Evolutionary conservation across 2,888 invertebrate species (phyloP).

Genomic region (Melipona bicolor): DNA sequence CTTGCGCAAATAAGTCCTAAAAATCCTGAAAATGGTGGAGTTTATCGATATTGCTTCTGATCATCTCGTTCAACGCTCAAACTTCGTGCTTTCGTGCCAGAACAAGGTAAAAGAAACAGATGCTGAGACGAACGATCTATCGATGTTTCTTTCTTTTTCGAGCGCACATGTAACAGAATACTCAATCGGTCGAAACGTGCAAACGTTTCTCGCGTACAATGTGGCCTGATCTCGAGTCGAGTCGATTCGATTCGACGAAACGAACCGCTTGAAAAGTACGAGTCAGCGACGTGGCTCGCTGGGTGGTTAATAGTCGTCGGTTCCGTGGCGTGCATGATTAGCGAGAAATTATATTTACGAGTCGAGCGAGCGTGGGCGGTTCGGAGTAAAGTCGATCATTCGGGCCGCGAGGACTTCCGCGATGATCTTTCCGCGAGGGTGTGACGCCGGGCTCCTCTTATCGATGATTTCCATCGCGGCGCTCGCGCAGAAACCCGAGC

Average conservation of each 20-base stretch:
- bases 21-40: too few species aligned
- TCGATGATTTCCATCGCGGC: slow-evolving; percentile 62
- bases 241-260: slow-evolving; percentile 37
- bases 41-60: not conserved
- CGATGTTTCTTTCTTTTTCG: not conserved
- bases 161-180: not conserved
- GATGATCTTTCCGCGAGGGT: slow-evolving; percentile 61
- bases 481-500: slow-evolving; percentile 34
- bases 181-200: slow-evolving; percentile 12
- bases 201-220: not conserved
- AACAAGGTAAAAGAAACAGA: not conserved
- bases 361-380: slow-evolving; percentile 53
- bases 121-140: not conserved
- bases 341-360: slow-evolving; percentile 67
- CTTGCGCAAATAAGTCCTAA: too few species aligned
- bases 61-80: not conserved
- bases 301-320: slow-evolving; percentile 61
- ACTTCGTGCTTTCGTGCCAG: not conserved
- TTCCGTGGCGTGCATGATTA: slow-evolving; percentile 56
- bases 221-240: not conserved
- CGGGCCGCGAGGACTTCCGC: slow-evolving; percentile 60
- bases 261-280: slow-evolving; percentile 40
- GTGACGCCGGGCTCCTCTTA: slow-evolving; percentile 50
- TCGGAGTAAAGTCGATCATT: slow-evolving; percentile 57
- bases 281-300: slow-evolving; percentile 42